Conservation (phyloP, 2,888 invertebrate genomes). For the Stenodera caucasica region DNA sequence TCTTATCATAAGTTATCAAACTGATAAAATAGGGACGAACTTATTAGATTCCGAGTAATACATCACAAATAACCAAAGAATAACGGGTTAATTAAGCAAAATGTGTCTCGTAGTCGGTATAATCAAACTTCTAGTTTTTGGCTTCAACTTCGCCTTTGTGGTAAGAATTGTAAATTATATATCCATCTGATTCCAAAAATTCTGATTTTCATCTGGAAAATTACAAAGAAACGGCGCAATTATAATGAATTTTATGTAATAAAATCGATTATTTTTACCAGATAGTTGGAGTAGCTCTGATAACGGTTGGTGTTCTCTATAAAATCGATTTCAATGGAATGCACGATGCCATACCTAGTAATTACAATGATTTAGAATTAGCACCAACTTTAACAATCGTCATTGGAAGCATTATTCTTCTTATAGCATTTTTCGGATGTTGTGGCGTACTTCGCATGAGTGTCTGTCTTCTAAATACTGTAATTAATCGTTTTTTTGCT, state of each 20-base stretch:
- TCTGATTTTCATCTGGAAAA: not conserved
- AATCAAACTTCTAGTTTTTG: slow-evolving; percentile 21
- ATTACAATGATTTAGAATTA: slow-evolving; percentile 11
- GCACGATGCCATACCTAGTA: slow-evolving; percentile 15
- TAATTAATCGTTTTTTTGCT: not conserved
- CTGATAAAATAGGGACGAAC: not conserved
- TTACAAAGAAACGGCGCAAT: not conserved
- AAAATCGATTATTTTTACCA: slow-evolving; percentile 10
- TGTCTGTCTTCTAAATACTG: slow-evolving; percentile 15
- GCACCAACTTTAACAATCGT: slow-evolving; percentile 22
- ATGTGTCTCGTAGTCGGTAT: slow-evolving; percentile 22
- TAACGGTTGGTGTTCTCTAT: slow-evolving; percentile 14
- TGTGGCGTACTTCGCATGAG: slow-evolving; percentile 10
- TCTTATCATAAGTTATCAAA: not conserved
- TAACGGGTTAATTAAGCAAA: not conserved
- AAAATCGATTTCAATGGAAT: slow-evolving; percentile 14
- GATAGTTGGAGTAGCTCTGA: slow-evolving; percentile 22
- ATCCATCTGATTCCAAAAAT: not conserved
- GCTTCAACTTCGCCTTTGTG: slow-evolving; percentile 24
- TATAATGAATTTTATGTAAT: not conserved
- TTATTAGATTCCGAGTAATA: not conserved
- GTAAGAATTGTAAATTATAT: slow-evolving; percentile 18
- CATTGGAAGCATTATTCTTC: not conserved
- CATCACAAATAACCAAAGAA: not conserved
- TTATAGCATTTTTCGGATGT: slow-evolving; percentile 7